These are phyloP conservation scores for Colius striatus DNA, from an alignment of 2,113 vertebrate genomes.

Conservation along the genomic window DNA sequence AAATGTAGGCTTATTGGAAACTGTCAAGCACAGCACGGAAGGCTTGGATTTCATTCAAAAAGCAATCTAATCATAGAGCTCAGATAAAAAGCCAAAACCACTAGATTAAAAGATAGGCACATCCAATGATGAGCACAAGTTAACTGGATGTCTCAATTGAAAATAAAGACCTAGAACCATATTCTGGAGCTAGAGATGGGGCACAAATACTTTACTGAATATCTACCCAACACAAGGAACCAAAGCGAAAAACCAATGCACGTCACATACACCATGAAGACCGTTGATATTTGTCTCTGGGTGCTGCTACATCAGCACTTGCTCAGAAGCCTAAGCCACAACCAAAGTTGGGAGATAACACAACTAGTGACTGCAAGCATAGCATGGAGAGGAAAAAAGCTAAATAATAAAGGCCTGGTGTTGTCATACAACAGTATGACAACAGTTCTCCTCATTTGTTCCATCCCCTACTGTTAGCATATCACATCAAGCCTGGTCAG, in stretches of 20 bases:
- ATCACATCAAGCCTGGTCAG: rapidly evolving
- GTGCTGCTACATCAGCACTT: background rate
- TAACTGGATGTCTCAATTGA: background rate
- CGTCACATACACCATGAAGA: background rate
- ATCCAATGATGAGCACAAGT: background rate
- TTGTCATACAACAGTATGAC: too few species aligned
- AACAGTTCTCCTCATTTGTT: background rate
- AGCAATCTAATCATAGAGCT: slow-evolving; percentile 14
- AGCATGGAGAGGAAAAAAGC: background rate
- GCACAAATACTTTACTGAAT: background rate
- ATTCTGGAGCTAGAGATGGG: background rate
- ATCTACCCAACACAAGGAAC: background rate
- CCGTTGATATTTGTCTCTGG: rapidly evolving
- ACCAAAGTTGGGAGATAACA: background rate
- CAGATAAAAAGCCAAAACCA: background rate
- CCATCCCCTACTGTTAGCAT: background rate
- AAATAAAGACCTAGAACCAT: background rate
- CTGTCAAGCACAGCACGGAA: slow-evolving; percentile 9
- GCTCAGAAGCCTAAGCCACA: background rate
- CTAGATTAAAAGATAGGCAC: background rate
- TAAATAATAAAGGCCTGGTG: background rate
- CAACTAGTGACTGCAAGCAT: rapidly evolving
- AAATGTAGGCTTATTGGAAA: slow-evolving; percentile 21
- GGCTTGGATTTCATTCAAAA: slow-evolving; percentile 38
- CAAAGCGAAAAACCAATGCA: background rate